Conservation (phyloP, 2,797 vertebrate genomes). For the Nannoperca obscura region DNA sequence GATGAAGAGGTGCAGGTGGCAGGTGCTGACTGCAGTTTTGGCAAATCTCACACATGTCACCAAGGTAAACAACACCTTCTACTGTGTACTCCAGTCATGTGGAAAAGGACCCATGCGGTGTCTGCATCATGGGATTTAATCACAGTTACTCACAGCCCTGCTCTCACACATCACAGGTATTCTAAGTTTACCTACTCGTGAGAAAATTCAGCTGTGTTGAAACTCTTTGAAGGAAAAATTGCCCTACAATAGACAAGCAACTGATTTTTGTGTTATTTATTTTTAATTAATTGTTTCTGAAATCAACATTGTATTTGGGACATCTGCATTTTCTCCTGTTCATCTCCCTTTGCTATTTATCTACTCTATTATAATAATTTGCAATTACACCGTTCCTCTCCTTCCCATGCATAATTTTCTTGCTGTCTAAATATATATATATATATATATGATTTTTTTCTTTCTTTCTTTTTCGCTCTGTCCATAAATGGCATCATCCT, state of each 20-base stretch:
- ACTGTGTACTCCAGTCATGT: conserved; percentile 26
- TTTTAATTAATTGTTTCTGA: conserved; percentile 16
- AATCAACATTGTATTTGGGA: conserved; percentile 5
- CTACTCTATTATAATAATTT: background rate
- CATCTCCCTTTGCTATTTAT: background rate
- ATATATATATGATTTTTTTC: no score
- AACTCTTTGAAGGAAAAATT: background rate
- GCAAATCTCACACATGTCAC: conserved; percentile 20
- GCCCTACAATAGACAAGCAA: background rate
- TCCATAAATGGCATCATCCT: conserved; percentile 17
- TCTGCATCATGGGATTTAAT: conserved; percentile 28
- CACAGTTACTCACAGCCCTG: background rate
- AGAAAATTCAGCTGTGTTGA: background rate
- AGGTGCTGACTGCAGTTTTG: conserved; percentile 20
- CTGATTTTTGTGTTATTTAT: background rate
- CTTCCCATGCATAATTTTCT: background rate
- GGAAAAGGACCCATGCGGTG: conserved; percentile 15
- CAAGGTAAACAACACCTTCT: conserved; percentile 57
- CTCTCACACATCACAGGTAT: background rate
- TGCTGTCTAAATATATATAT: background rate
- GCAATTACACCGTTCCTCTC: background rate
- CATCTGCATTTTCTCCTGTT: background rate
- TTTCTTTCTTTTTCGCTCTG: background rate
- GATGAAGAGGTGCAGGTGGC: conserved; percentile 19
- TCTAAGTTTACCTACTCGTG: background rate